phyloP scores from a whole-genome alignment of 2,113 vertebrate species.

The Leuciscus idus region DNA sequence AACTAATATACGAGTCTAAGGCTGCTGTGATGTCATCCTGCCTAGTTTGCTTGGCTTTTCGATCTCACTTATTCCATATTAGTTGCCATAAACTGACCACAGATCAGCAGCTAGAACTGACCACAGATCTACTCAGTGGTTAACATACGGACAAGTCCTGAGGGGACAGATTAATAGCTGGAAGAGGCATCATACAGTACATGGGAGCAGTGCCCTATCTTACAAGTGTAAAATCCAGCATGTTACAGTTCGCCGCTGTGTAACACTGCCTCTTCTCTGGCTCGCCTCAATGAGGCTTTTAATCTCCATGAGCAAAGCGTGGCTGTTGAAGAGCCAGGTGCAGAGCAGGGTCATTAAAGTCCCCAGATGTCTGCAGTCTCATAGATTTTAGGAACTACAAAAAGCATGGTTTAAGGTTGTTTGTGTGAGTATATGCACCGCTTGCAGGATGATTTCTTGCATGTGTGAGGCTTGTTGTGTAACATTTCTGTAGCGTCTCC shows the following conservation, averaged over 20 bases:
- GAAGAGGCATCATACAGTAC: conserved; percentile 30
- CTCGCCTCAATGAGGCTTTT: conserved; percentile 48
- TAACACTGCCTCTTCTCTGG: conserved; percentile 30
- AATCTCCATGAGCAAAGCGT: conserved; percentile 37
- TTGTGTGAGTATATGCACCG: not conserved
- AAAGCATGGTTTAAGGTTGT: not conserved
- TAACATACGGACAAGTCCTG: conserved; percentile 25
- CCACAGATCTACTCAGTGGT: not conserved
- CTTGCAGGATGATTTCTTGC: conserved; percentile 13
- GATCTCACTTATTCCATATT: not conserved
- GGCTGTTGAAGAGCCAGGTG: conserved; percentile 54
- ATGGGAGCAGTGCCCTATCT: conserved; percentile 36
- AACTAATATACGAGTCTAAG: not conserved
- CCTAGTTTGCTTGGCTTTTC: not conserved
- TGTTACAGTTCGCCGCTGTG: not conserved
- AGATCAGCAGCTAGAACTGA: conserved; percentile 29
- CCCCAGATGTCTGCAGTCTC: conserved; percentile 52
- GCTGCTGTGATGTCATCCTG: not conserved
- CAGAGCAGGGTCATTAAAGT: conserved; percentile 48
- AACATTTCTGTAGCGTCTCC: conserved; percentile 39
- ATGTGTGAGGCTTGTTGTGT: conserved; percentile 15
- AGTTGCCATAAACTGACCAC: conserved; percentile 31
- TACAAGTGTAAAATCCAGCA: conserved; percentile 25
- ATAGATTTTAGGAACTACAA: conserved; percentile 41
- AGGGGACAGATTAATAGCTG: conserved; percentile 44